Base-by-base conservation (phyloP, 2,888 invertebrate species). In the Caenorhabditis auriculariae region DNA sequence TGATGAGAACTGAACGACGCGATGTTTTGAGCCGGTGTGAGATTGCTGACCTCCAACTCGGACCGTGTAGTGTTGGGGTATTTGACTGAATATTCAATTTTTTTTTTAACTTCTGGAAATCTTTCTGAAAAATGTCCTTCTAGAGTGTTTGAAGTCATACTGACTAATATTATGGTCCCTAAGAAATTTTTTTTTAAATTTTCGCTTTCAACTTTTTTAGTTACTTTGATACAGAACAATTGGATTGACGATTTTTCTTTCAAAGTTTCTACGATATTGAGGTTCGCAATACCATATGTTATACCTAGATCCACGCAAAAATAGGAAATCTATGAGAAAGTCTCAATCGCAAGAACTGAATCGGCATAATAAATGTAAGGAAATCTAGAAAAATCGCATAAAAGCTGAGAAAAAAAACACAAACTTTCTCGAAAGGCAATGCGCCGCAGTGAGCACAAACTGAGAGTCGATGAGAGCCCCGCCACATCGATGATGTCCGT, bases 381-480 rank as follows among this genome's bases (percentile, higher is more conserved):
- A n/a, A n/a, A n/a, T n/a, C n/a, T n/a, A n/a, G n/a, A n/a, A n/a
- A n/a, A n/a, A n/a, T n/a, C n/a, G n/a, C n/a, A n/a, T n/a, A n/a
- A n/a, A n/a, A n/a, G n/a, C n/a, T n/a, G n/a, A n/a, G n/a, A n/a
- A 12, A 4, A 35, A 46, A 24, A 7, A 7, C 12, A 54, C 60
- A 43, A 29, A 76, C 74, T 67, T 61, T 60, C 60, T 66, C 7
- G 61, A 61, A 54, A 78, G 72, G 55, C 78, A 78, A 49, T 79
- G 78, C 3, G 77, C 78, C 12, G 78, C 78, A 21, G 79, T 78
- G 45, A 78, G 63, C 28, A 80, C 72, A 47, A 72, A 76, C 24
- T 69, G 64, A 2, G 53, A 37, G 37, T 66, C 69, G 52, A 79
- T 72, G 35, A 79, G 50, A 5, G 73, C 69, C 17, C 75, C 76